Conservation (phyloP, 1,140 invertebrate species). For the Drosophila lacteicornis region DNA sequence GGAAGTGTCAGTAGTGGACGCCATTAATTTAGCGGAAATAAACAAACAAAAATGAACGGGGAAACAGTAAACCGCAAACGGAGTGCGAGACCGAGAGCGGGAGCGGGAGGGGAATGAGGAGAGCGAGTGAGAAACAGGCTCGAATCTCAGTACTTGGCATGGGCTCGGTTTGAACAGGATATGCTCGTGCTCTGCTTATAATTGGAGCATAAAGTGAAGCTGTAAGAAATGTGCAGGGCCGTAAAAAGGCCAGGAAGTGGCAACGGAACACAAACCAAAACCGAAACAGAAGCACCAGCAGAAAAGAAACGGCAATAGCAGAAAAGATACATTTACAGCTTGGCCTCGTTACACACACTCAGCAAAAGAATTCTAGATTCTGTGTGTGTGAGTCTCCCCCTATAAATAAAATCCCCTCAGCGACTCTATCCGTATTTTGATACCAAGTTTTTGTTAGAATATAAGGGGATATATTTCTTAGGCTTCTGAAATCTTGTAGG, state of each 20-base stretch:
- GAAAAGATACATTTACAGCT: conserved; percentile 67
- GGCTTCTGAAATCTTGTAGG: not conserved
- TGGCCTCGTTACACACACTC: conserved; percentile 49
- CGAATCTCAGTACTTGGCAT: conserved; percentile 61
- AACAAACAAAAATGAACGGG: conserved; percentile 77
- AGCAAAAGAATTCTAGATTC: conserved; percentile 39
- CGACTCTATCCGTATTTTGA: conserved; percentile 25
- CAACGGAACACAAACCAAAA: conserved; percentile 34
- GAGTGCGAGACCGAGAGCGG: not conserved
- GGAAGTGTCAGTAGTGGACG: conserved; percentile 79
- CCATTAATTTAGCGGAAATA: conserved; percentile 82
- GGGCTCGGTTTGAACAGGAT: conserved; percentile 71
- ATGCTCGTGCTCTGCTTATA: conserved; percentile 75
- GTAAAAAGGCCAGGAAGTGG: conserved; percentile 57
- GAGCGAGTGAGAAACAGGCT: conserved; percentile 17
- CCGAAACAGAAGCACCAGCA: conserved; percentile 52
- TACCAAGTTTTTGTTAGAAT: not conserved
- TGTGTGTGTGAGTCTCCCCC: conserved; percentile 25
- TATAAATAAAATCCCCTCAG: conserved; percentile 71
- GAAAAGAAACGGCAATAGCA: conserved; percentile 18
- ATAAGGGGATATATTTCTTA: not conserved
- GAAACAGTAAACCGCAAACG: conserved; percentile 62
- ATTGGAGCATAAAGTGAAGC: conserved; percentile 79
- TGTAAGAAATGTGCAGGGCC: conserved; percentile 71
- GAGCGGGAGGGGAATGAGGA: not conserved